phyloP scores from a whole-genome alignment of 2,888 invertebrate species.

The Lissocephala sabroskyi region DNA sequence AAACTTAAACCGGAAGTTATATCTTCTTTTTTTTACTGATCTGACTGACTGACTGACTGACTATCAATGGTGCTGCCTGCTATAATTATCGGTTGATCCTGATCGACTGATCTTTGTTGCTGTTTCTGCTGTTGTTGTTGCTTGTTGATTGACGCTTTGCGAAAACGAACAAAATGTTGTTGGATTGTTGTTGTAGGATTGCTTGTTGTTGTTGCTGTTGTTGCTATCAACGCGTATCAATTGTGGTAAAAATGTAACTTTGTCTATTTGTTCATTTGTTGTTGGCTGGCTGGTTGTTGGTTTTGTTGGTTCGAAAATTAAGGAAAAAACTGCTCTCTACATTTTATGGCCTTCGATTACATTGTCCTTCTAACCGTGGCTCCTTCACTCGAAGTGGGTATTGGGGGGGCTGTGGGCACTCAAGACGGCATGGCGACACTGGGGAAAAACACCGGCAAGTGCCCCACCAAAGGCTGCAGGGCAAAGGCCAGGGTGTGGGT shows the following conservation, averaged over 20 bases:
- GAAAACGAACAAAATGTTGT: slow-evolving; percentile 51
- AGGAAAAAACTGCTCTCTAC: slow-evolving; percentile 59
- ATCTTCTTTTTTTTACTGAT: slow-evolving; percentile 11
- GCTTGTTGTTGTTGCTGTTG: slow-evolving; percentile 18
- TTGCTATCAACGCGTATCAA: slow-evolving; percentile 23
- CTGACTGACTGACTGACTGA: too few relatives aligned
- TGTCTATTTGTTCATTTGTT: slow-evolving; percentile 63
- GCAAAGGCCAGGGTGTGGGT: background rate
- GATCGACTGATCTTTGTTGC: slow-evolving; percentile 8
- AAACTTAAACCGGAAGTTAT: slow-evolving; percentile 35
- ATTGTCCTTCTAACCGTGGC: slow-evolving; percentile 57
- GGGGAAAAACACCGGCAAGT: background rate
- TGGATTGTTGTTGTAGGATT: too few relatives aligned
- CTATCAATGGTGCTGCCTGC: slow-evolving; percentile 35
- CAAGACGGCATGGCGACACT: slow-evolving; percentile 49
- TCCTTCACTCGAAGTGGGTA: slow-evolving; percentile 13
- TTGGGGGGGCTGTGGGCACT: slow-evolving; percentile 25
- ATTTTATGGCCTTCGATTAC: slow-evolving; percentile 56
- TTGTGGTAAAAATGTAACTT: slow-evolving; percentile 59
- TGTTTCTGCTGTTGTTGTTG: slow-evolving; percentile 28
- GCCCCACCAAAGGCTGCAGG: slow-evolving; percentile 2
- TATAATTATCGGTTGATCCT: slow-evolving; percentile 18
- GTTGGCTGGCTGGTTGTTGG: slow-evolving; percentile 61
- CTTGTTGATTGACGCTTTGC: slow-evolving; percentile 20
- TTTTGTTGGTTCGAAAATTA: slow-evolving; percentile 42